Evolutionary conservation across 30 jellyfish, hydroid and myxozoan genomes (phyloP), one percentile per base, ranked within the genome.

Genomic region (Catostylus mosaicus): DNA sequence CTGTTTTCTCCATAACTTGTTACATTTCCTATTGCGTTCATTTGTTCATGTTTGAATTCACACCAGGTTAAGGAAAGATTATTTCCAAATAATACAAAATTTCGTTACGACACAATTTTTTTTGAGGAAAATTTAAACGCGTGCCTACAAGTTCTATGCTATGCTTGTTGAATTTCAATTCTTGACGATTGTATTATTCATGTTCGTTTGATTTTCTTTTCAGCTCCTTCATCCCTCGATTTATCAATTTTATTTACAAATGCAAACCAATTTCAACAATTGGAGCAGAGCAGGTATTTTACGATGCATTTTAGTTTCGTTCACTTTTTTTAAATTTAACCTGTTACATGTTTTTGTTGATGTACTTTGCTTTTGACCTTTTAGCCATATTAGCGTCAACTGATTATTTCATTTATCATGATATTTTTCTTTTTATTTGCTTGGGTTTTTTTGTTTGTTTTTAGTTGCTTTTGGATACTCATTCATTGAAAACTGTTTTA

Each of bases 141-240:
- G n/a, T n/a, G n/a, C n/a, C n/a, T n/a, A n/a, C n/a, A n/a, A n/a
- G n/a, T n/a, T n/a, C n/a, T n/a, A n/a, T n/a, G n/a, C n/a, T n/a
- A n/a, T n/a, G n/a, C n/a, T n/a, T n/a, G n/a, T n/a, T n/a, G n/a
- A n/a, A n/a, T n/a, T n/a, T n/a, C n/a, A n/a, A n/a, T n/a, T n/a
- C n/a, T n/a, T n/a, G n/a, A n/a, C n/a, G n/a, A n/a, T n/a, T n/a
- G n/a, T n/a, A n/a, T n/a, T n/a, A n/a, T n/a, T n/a, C n/a, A n/a
- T n/a, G n/a, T n/a, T n/a, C n/a, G n/a, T 59, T 23, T 5, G 37
- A 10, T 36, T 84, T 46, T 47, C 51, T 64, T 76, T 65, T 14
- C 69, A 94, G 99, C 72, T 94, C 99, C 1, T 94, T 94, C 94
- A 84, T 94, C 8, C 99, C 99, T 9, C 95, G 99, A 32, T 94